Evolutionary conservation across 2,888 invertebrate species (phyloP), one percentile per base, ranked within the genome.

Genomic region (Achlya flavicornis): DNA sequence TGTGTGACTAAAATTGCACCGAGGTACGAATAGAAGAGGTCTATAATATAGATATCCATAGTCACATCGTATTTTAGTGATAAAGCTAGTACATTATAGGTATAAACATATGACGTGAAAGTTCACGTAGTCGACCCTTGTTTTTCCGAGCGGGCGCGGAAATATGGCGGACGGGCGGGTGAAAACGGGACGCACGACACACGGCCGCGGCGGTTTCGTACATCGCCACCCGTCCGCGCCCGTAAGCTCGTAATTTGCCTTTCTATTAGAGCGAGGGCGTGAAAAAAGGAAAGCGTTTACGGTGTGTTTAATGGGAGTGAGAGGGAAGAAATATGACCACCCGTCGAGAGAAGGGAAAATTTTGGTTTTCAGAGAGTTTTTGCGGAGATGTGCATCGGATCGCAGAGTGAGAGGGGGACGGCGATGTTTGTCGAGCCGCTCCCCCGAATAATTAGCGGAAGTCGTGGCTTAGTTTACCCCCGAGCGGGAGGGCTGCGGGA

Each of bases 201-300:
- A 81, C 85, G 80, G 83, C 78, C 82, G 84, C 81, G 82, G 93
- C 86, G 93, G 92, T 93, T 92, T 91, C 89, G 89, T 90, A 93
- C 93, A 93, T 92, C 91, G 92, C 92, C 91, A 91, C 93, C 93
- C 93, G 93, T 93, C 92, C 91, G 93, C 93, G 92, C 91, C 90
- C 91, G 92, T 93, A 93, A 93, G 92, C 93, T 93, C 93, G 93
- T 93, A 93, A 93, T 93, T 93, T 93, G 93, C 93, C 93, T 93
- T 93, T 93, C 93, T 93, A 93, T 93, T 93, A 93, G 91, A 93
- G 89, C 85, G 92, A 93, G 93, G 93, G 93, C 93, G 93, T 93
- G 93, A 93, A 93, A 93, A 93, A 93, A 93, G 93, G 93, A 93
- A 93, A 93, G 93, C 93, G 91, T 93, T 93, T 93, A 93, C 93